A percentile compares a stretch with the other conserved stretches of the same genome.
phyloP scores from a whole-genome alignment of 30 jellyfish, hydroid and myxozoan species.

The Hydra vulgaris region DNA sequence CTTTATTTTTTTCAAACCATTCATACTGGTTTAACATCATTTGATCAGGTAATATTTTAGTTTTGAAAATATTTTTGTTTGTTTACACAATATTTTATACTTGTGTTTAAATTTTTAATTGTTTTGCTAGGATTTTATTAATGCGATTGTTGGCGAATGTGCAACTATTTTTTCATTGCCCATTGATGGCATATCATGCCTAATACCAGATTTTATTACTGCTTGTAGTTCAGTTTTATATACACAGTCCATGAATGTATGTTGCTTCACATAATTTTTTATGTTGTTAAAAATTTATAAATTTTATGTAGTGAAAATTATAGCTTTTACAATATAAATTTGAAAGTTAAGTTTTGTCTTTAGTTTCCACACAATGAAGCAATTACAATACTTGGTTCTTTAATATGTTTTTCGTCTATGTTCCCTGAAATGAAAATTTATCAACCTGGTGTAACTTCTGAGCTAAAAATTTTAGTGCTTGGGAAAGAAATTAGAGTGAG shows the following conservation, averaged over 20 bases:
- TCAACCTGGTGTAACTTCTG: slow-evolving; percentile 48
- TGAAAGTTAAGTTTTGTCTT: no score
- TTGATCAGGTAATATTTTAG: slow-evolving; percentile 70
- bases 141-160: slow-evolving; percentile 70
- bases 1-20: slow-evolving; percentile 62
- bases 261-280: not conserved
- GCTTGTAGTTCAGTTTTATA: slow-evolving; percentile 54
- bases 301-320: no score
- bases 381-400: slow-evolving; percentile 66
- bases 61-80: not conserved
- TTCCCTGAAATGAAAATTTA: slow-evolving; percentile 42
- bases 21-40: slow-evolving; percentile 75
- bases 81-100: not conserved
- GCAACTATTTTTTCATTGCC: slow-evolving; percentile 44
- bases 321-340: not conserved
- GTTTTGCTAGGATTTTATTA: slow-evolving; percentile 56
- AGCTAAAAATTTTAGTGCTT: slow-evolving; percentile 24
- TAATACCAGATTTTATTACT: slow-evolving; percentile 59
- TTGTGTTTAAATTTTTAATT: no score
- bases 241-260: slow-evolving; percentile 55
- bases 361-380: slow-evolving; percentile 90
- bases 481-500: slow-evolving; percentile 72
- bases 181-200: slow-evolving; percentile 61
- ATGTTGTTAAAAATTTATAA: not conserved
- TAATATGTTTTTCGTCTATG: slow-evolving; percentile 43